These are phyloP conservation scores for Myoxocephalus aenaeus DNA, from an alignment of 2,797 vertebrate species.

Conservation along the genomic window DNA sequence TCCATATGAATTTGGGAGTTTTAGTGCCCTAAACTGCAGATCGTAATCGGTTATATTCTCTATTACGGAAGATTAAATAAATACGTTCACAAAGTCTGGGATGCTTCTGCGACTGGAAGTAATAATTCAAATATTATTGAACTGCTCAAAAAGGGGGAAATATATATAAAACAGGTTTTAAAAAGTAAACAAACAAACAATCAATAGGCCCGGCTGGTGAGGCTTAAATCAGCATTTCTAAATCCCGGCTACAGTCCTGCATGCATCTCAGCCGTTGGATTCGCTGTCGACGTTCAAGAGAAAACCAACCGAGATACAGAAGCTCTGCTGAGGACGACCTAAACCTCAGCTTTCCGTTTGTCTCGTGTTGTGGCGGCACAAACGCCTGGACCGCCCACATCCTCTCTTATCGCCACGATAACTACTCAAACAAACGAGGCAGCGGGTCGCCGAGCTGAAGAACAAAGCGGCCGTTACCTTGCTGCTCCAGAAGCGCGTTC, in stretches of 20 bases:
- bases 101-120: no score
- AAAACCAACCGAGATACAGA: not conserved
- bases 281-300: not conserved
- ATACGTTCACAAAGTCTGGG: no score
- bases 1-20: no score
- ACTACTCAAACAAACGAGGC: slow-evolving; percentile 5
- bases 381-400: not conserved
- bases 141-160: no score
- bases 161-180: no score
- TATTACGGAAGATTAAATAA: not conserved
- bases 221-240: not conserved
- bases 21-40: no score
- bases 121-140: no score
- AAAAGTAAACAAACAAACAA: not conserved
- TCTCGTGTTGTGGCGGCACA: not conserved
- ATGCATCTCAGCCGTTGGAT: not conserved
- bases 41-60: no score
- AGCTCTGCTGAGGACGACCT: not conserved
- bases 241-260: not conserved
- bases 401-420: not conserved
- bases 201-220: not conserved
- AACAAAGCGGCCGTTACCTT: slow-evolving; percentile 83
- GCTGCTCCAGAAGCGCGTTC: slow-evolving; percentile 97
- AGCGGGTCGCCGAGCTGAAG: not conserved
- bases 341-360: not conserved